Base-by-base conservation (phyloP, 2,797 vertebrate genomes). In the Chelmon rostratus region DNA sequence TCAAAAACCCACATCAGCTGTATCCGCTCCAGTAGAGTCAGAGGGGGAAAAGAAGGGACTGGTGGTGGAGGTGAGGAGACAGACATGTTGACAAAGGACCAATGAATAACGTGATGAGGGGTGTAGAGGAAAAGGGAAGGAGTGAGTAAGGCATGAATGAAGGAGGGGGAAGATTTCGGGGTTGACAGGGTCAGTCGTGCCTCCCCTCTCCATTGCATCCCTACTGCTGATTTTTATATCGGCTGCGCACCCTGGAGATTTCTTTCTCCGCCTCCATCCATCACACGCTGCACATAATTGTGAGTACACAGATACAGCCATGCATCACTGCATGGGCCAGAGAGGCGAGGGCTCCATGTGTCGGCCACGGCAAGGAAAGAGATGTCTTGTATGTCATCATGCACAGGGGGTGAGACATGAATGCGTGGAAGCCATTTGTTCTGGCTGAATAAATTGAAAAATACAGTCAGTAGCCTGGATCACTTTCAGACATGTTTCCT, bases 201-300 rank as follows among this genome's bases (percentile, higher is more conserved):
- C 0, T 4, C n/a, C 4, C 47, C 15, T 19, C 28, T 13, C 16
- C 13, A 42, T 53, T 46, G n/a, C 72, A 3, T 76, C 64, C 38
- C 44, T 62, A 59, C 57, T 72, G 85, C 62, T 83, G 87, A 86
- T 87, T 92, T 87, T 87, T 86, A 85, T 88, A 91, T 91, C 91
- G 82, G 76, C 90, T 18, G 54, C 35, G 16, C 73, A 85, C 84
- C 86, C 87, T 35, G 74, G 84, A 91, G 87, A 84, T 73, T 78
- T 63, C 33, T 10, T 62, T 71, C 81, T 70, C 58, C 38, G 64
- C 76, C 79, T 76, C 85, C 85, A 89, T 91, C 87, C 83, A 90
- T 93, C 91, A 90, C 70, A 33, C 23, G 16, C 31, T 9, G 66
- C 81, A 88, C 83, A 88, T 93, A 90, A 93, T 93, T 93, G 92